Percentiles rank a stretch among this genome's conserved stretches.
These are phyloP conservation scores for Muschampia plurimacula DNA, from an alignment of 2,888 invertebrate genomes.

Conservation along the genomic window DNA sequence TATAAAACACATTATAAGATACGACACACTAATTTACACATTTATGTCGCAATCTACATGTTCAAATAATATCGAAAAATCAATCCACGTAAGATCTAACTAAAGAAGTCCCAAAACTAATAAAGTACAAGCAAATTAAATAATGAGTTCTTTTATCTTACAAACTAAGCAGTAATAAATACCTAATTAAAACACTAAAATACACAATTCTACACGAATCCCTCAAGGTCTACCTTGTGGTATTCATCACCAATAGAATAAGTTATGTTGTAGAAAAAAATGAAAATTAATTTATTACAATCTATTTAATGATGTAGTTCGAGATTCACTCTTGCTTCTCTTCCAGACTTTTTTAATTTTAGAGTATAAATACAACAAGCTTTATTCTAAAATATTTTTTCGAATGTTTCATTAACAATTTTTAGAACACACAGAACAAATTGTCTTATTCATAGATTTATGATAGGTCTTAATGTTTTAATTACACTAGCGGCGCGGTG, in stretches of 20 bases:
- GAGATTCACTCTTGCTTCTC: constrained; percentile 14
- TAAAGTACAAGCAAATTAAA: constrained; percentile 4
- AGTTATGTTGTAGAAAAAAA: neutral
- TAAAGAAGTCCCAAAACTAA: neutral
- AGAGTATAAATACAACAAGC: neutral
- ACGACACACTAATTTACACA: neutral
- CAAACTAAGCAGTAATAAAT: constrained; percentile 5
- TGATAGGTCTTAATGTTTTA: too few species aligned
- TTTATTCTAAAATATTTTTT: neutral
- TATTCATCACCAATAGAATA: neutral
- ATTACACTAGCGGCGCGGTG: neutral
- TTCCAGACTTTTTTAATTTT: neutral
- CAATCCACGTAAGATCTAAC: neutral
- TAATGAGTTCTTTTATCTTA: constrained; percentile 9
- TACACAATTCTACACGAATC: neutral
- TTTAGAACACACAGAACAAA: neutral
- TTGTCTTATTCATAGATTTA: neutral
- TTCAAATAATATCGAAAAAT: constrained; percentile 5
- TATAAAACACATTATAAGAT: neutral
- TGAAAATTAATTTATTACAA: neutral
- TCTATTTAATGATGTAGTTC: neutral
- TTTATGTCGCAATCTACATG: neutral
- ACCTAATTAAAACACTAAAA: neutral
- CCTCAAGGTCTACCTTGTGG: too few species aligned
- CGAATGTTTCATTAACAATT: neutral